Base-by-base conservation (phyloP, 1,140 invertebrate genomes). In the Sipha flava region DNA sequence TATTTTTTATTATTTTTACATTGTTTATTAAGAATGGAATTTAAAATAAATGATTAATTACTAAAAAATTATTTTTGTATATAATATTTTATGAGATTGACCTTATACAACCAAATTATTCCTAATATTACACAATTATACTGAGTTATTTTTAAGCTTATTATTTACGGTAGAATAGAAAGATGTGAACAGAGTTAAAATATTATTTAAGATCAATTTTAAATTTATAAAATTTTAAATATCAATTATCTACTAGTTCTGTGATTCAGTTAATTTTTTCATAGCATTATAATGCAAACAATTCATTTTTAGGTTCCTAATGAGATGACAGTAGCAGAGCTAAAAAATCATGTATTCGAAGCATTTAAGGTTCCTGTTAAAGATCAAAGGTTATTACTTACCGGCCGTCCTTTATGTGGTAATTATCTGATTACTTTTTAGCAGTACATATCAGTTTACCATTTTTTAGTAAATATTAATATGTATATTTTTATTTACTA, bases 331-430 rank as follows among this genome's bases (percentile, higher is more conserved):
- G 80, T 83, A 26, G 79, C 70, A 79, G 83, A 83, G 47, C 52
- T 83, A 52, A 83, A 83, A 80, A 75, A 83, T 37, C 62, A 83
- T 57, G 79, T 83, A 45, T 79, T 68, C 16, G 70, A 81, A 80
- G 68, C 79, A n/a, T 75, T 83, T 26, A 82, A 82, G 29, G 81
- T 83, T 81, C 83, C 83, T 29, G 81, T 83, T 18, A 79, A 79
- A 66, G 81, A 83, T 64, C 83, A 83, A 75, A 83, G 83, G 77
- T 66, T 83, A 45, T 49, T 83, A 21, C 62, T 81, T 34, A 83
- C 80, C 34, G 83, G 83, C 26, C 81, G 81, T 81, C 83, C 82
- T 47, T 70, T 83, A n/a, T 80, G 81, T 80, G 82, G 83, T 82
- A 68, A 64, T 72, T 81, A 75, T 43, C 10, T 16, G n/a, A 37